These are phyloP conservation scores for Nothoprocta pentlandii DNA, from an alignment of 2,113 vertebrate species.

Conservation along the genomic window DNA sequence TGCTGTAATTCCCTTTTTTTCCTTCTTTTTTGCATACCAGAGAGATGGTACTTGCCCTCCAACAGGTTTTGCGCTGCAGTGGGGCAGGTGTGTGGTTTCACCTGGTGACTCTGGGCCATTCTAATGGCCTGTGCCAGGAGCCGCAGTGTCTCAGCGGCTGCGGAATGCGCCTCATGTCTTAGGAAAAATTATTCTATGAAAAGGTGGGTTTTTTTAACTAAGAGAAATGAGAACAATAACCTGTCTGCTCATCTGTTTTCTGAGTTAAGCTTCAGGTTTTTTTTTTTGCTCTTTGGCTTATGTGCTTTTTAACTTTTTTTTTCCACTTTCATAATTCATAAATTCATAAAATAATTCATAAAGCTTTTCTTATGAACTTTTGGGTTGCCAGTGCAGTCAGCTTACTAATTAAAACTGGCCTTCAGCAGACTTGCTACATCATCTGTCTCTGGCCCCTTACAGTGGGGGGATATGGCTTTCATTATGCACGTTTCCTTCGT, in stretches of 20 bases:
- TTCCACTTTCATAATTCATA: too few relatives aligned
- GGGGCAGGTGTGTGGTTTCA: not conserved
- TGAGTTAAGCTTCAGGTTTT: not conserved
- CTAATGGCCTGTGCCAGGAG: not conserved
- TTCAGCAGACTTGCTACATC: not conserved
- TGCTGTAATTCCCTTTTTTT: not conserved
- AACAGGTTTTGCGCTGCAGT: not conserved
- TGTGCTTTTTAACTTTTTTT: too few relatives aligned
- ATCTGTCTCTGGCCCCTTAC: slow-evolving; percentile 51
- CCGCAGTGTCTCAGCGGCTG: not conserved
- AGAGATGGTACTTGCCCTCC: not conserved
- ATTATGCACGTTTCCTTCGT: slow-evolving; percentile 29
- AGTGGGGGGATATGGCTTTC: slow-evolving; percentile 4
- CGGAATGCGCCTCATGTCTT: not conserved
- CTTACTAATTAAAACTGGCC: slow-evolving; percentile 16
- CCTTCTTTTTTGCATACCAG: not conserved
- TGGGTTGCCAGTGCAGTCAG: not conserved
- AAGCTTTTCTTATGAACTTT: not conserved
- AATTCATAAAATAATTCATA: too few relatives aligned
- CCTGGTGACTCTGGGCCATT: not conserved
- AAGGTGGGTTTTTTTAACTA: not conserved
- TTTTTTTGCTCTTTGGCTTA: not conserved
- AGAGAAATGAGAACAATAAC: too few relatives aligned
- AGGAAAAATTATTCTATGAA: not conserved
- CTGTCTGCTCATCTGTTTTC: not conserved